Evolutionary conservation across 37 sponge, comb jelly and placozoan genomes (phyloP), one percentile per base, ranked within the genome.

Genomic region (Diacarnus erythraeanus): DNA sequence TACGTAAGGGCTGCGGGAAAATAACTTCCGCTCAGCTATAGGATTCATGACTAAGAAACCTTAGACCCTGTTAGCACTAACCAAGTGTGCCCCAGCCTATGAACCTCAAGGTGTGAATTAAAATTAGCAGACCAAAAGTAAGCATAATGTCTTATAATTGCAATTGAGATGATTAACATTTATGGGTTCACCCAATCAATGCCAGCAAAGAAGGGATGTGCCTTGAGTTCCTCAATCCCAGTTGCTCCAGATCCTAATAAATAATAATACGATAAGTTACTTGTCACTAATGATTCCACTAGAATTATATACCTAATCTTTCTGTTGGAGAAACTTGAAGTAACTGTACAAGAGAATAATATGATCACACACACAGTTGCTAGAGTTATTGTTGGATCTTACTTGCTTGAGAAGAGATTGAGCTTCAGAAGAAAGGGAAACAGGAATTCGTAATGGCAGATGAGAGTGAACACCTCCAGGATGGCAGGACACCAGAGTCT

Each of bases 381-480:
- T n/a, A n/a, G n/a, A n/a, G n/a, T n/a, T n/a, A n/a, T n/a, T n/a
- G n/a, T n/a, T n/a, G n/a, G 31, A 25, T 20, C 78, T 80, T 29
- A 90, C 89, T 75, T 85, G 78, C 27, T 22, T 26, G 42, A 91
- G 59, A 18, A 94, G 69, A 26, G 94, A 94, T 42, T 77, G 58
- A 3, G 90, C 84, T 60, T 86, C 87, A 21, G 83, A 71, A 3
- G 94, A 94, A 37, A 94, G 54, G 15, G 31, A 6, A 25, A 56
- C 78, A 31, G 94, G 94, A 15, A 94, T 40, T 6, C 44, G 20
- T 10, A 94, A 71, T 26, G 83, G 87, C 38, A 86, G 22, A 69
- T 94, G 90, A 1, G 87, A 81, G 69, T 86, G 75, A 17, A 89
- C n/a, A 2, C 94, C 90, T 20, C 81, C 89, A 64, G 92, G 92